Evolutionary conservation across 2,888 invertebrate species (phyloP).

Genomic region (Oxyteleia sp.): DNA sequence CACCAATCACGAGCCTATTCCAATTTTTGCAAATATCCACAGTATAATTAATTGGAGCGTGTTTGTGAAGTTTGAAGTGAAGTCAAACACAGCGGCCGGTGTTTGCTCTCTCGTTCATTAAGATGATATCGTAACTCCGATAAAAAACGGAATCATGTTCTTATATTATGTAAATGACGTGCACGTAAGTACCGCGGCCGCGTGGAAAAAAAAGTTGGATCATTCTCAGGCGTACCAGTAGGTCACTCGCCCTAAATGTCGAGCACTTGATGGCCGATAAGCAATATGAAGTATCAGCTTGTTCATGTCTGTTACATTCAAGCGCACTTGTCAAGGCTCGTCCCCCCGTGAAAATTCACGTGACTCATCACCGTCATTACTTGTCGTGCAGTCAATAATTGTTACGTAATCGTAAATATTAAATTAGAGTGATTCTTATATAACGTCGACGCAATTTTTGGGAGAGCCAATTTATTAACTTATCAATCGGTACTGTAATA

Average conservation of each 20-base stretch:
- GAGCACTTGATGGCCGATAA: conserved; percentile 53
- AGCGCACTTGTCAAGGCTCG: conserved; percentile 18
- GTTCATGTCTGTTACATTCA: conserved; percentile 31
- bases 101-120: conserved; percentile 18
- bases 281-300: conserved; percentile 47
- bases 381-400: conserved; percentile 34
- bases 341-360: conserved; percentile 18
- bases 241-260: conserved; percentile 63
- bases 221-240: conserved; percentile 51
- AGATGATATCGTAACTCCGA: conserved; percentile 27
- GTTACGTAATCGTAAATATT: conserved; percentile 30
- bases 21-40: too few species aligned
- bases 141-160: conserved; percentile 10
- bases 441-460: too few species aligned
- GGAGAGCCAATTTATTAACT: too few species aligned
- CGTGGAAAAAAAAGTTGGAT: conserved; percentile 33
- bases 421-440: too few species aligned
- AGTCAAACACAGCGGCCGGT: neutral
- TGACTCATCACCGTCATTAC: conserved; percentile 35
- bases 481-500: too few species aligned
- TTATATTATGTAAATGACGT: conserved; percentile 40
- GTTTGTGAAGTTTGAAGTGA: conserved; percentile 2
- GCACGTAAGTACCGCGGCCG: conserved; percentile 19
- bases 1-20: too few species aligned
- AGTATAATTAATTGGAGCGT: neutral